Conservation (phyloP, 2,113 vertebrate species). For the Gymnogyps californianus region DNA sequence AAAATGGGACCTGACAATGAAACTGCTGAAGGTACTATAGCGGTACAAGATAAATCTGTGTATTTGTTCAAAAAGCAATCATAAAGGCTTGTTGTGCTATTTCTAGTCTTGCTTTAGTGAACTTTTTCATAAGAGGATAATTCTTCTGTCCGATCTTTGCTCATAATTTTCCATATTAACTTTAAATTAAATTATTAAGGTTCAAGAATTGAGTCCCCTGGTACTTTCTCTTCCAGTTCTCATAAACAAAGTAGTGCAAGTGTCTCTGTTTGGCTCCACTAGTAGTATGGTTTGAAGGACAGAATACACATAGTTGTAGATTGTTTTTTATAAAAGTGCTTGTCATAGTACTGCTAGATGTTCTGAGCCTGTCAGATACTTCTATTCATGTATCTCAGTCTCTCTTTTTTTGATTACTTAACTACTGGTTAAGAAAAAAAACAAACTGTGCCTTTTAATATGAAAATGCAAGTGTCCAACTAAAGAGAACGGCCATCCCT, state of each 20-base stretch:
- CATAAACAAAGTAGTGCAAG: background rate
- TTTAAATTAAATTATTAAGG: background rate
- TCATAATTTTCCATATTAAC: background rate
- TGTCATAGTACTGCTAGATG: background rate
- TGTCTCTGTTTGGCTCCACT: background rate
- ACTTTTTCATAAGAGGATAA: background rate
- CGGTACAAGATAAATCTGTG: constrained; percentile 25
- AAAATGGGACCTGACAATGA: constrained; percentile 63
- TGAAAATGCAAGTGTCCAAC: background rate
- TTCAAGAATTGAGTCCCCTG: background rate
- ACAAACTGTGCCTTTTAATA: background rate
- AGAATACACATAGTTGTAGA: background rate
- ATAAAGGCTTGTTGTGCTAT: background rate
- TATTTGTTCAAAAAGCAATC: constrained; percentile 15
- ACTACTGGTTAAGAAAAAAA: background rate
- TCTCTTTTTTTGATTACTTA: background rate
- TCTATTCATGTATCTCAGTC: fast-evolving
- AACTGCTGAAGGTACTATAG: constrained; percentile 38
- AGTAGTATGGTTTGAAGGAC: background rate
- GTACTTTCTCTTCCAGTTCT: background rate
- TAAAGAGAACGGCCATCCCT: background rate
- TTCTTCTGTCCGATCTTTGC: background rate
- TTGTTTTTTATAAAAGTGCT: background rate
- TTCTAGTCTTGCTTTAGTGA: background rate
- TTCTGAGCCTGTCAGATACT: background rate